These are phyloP conservation scores for Aegithalos caudatus DNA, from an alignment of 2,113 vertebrate species.

Conservation along the genomic window DNA sequence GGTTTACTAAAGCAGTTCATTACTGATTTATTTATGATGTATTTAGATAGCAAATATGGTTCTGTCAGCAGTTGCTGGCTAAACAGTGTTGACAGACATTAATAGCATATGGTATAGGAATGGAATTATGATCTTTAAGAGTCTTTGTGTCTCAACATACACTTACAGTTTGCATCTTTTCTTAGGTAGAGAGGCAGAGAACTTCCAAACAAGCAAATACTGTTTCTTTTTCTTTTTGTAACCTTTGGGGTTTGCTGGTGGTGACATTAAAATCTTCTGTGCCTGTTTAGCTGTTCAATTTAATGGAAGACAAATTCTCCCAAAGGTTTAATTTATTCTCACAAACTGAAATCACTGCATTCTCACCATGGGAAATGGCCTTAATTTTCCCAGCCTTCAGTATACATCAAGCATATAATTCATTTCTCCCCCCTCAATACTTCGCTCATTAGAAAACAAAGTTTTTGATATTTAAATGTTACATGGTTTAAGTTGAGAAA, in stretches of 20 bases:
- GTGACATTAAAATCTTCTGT: constrained; percentile 74
- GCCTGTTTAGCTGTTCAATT: constrained; percentile 79
- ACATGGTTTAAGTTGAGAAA: constrained; percentile 64
- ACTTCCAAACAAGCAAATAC: constrained; percentile 21
- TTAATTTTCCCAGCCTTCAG: constrained; percentile 77
- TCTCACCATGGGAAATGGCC: constrained; percentile 75
- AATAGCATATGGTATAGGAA: constrained; percentile 82
- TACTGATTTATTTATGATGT: constrained; percentile 87
- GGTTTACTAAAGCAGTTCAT: constrained; percentile 82
- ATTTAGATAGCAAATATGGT: constrained; percentile 85
- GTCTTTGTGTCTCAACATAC: constrained; percentile 64
- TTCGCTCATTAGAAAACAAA: constrained; percentile 73
- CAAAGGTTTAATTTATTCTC: constrained; percentile 78
- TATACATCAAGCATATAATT: constrained; percentile 77
- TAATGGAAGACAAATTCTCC: constrained; percentile 80
- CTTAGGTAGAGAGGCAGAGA: constrained; percentile 47
- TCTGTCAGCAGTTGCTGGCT: constrained; percentile 83
- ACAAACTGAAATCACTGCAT: constrained; percentile 75
- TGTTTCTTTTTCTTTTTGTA: constrained; percentile 53
- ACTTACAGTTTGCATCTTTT: constrained; percentile 58
- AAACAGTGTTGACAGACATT: constrained; percentile 86
- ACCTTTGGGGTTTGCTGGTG: constrained; percentile 73
- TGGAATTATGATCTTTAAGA: constrained; percentile 78
- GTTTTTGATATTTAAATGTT: constrained; percentile 76
- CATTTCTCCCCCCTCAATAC: constrained; percentile 71